phyloP scores from a whole-genome alignment of 1,140 invertebrate genomes.

The Pseudobourletiella spinata region DNA sequence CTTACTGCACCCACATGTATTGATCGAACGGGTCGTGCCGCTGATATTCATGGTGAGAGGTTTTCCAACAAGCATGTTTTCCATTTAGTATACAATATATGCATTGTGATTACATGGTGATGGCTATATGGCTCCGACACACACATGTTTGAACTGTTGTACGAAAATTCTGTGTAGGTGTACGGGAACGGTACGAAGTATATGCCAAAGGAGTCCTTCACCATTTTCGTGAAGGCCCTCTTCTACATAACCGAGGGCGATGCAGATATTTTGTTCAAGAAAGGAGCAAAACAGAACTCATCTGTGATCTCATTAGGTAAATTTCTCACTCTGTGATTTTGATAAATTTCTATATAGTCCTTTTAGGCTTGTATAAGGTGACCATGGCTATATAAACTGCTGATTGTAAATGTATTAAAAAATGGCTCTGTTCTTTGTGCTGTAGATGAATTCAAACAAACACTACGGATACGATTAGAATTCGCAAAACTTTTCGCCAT shows the following conservation, averaged over 20 bases:
- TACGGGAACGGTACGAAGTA: slow-evolving; percentile 14
- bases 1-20: slow-evolving; percentile 10
- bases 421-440: too few species aligned
- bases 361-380: too few species aligned
- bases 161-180: slow-evolving; percentile 11
- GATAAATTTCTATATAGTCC: too few species aligned
- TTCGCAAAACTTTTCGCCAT: slow-evolving; percentile 18
- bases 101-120: too few species aligned
- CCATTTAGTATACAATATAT: too few species aligned
- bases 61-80: background rate
- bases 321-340: too few species aligned
- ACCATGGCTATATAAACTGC: too few species aligned
- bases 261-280: slow-evolving; percentile 8
- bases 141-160: too few species aligned
- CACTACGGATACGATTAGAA: slow-evolving; percentile 18
- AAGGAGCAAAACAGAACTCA: background rate
- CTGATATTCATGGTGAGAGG: slow-evolving; percentile 24
- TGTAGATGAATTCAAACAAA: slow-evolving; percentile 20
- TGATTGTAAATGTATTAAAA: too few species aligned
- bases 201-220: slow-evolving; percentile 20
- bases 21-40: slow-evolving; percentile 13
- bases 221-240: slow-evolving; percentile 8
- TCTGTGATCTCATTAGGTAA: slow-evolving; percentile 15
- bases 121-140: too few species aligned
- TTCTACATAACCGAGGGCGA: slow-evolving; percentile 14